Base-by-base conservation (phyloP, 2,797 vertebrate genomes). In the Ibycter americanus region DNA sequence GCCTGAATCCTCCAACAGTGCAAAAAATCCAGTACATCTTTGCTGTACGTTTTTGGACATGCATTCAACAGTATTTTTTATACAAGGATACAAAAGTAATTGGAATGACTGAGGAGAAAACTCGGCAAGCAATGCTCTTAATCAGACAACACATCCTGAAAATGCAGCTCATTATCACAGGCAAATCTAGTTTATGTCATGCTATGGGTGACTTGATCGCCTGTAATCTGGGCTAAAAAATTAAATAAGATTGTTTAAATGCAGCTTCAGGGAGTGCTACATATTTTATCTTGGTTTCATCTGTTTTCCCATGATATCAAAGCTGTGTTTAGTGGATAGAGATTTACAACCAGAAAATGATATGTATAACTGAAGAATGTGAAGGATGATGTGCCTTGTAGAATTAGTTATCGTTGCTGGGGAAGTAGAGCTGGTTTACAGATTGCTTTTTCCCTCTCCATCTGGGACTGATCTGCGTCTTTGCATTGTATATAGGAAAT, bases 271-370 rank as follows among this genome's bases (percentile, higher is more conserved):
- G 84, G 91, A 83, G 71, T 70, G 87, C 91, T 86, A 81, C 26
- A 11, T 93, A 96, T 89, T 94, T 93, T 93, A 85, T 92, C 84
- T 94, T 6, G 3, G 67, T 94, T 96, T 96, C 82, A 91, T 93
- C 96, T 96, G 96, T 72, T 93, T 97, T 97, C 92, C 87, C 95
- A 88, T 93, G 73, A 87, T 97, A 94, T 95, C 95, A 95, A 96
- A 96, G 96, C 87, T 63, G 14, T 74, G 42, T 93, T 95, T 89
- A 91, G 84, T 71, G 61, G 54, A 86, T 88, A 79, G 89, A 95
- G 95, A 90, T 96, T 96, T 96, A 96, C 38, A 89, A 95, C 49
- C 76, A 94, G 96, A 96, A 96, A 92, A 96, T 91, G 13, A 72
- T 88, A 89, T 4, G 12, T 92, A 70, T 85, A 74, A 56, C 74